Percentiles rank a stretch among this genome's conserved stretches.
phyloP scores from a whole-genome alignment of 1,140 invertebrate genomes.

The Sycobia sp. region DNA sequence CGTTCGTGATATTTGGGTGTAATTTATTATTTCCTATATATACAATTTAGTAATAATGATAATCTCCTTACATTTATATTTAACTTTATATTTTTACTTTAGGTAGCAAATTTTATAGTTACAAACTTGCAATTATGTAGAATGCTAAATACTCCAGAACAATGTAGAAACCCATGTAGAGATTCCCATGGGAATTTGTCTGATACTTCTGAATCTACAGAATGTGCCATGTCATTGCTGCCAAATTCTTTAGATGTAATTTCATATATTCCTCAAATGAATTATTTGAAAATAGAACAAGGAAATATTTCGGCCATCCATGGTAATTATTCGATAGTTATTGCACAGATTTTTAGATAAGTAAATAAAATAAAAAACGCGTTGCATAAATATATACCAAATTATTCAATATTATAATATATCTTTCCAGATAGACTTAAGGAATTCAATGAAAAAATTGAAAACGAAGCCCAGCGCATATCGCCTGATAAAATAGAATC shows the following conservation, averaged over 20 bases:
- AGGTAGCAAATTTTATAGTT: conserved; percentile 89
- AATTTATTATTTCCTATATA: no score
- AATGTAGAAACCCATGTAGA: conserved; percentile 79
- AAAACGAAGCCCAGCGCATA: conserved; percentile 56
- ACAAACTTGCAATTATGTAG: conserved; percentile 67
- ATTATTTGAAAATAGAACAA: conserved; percentile 69
- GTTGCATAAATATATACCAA: no score
- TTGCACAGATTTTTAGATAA: conserved; percentile 33
- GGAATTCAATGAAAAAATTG: conserved; percentile 75
- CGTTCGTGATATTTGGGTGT: no score
- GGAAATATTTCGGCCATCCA: conserved; percentile 67
- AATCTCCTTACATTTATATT: no score
- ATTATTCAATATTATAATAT: no score
- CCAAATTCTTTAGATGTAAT: conserved; percentile 37
- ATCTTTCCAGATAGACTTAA: conserved; percentile 68
- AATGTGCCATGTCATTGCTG: no score
- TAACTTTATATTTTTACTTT: conserved; percentile 48
- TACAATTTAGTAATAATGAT: no score
- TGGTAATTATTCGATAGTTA: conserved; percentile 55
- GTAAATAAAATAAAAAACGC: no score
- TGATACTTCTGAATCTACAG: no score
- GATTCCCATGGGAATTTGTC: no score
- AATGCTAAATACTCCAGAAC: conserved; percentile 51
- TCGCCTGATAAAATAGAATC: conserved; percentile 65
- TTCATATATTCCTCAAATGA: conserved; percentile 52